Percentiles rank a stretch among this genome's conserved stretches.
Conservation (phyloP, 1,140 invertebrate genomes). For the Neodiprion pinetum region DNA sequence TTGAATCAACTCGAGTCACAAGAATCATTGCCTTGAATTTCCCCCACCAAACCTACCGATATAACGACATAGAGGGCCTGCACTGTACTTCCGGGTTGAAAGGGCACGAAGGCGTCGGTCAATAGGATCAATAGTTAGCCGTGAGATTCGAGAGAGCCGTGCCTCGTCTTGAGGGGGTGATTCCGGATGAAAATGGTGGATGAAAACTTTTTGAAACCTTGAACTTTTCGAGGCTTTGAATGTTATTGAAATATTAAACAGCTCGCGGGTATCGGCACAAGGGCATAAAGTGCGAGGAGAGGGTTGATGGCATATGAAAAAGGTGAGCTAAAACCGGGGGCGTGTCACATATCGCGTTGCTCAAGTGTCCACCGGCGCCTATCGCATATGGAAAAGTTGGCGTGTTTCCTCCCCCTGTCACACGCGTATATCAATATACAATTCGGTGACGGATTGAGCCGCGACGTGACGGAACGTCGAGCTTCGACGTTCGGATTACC, state of each 20-base stretch:
- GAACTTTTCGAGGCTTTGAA: neutral
- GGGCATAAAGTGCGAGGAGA: neutral
- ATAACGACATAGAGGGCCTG: no score
- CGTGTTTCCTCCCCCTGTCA: neutral
- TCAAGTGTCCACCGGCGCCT: neutral
- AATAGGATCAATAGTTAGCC: no score
- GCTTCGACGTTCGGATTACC: neutral
- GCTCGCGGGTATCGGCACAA: neutral
- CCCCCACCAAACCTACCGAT: no score
- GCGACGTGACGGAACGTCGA: neutral
- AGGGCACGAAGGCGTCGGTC: no score
- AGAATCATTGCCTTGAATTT: no score
- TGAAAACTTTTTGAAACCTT: neutral
- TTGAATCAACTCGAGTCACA: no score
- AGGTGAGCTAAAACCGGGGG: neutral
- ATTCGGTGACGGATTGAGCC: neutral
- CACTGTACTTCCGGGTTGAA: no score
- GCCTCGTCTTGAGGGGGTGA: neutral
- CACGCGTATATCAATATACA: constrained; percentile 1
- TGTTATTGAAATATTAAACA: constrained; percentile 1
- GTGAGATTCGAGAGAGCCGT: no score
- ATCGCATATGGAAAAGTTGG: neutral
- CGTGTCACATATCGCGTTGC: neutral
- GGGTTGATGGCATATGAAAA: neutral
- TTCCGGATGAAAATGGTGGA: neutral